These are phyloP conservation scores for Siniperca knerii DNA, from an alignment of 2,113 vertebrate genomes.

Conservation along the genomic window DNA sequence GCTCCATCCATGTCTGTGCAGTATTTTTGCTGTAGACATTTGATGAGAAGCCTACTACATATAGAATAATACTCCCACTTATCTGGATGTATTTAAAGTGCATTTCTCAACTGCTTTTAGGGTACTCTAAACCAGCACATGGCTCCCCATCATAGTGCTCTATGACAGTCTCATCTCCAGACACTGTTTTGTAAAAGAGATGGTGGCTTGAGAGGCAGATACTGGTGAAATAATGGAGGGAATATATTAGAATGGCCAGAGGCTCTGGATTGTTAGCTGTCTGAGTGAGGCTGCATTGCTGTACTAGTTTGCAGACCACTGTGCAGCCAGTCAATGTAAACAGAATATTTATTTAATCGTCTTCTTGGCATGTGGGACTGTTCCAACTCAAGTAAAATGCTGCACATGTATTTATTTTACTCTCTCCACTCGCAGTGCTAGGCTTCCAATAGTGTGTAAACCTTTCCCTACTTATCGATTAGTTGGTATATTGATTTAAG, in stretches of 20 bases:
- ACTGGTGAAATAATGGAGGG: slow-evolving; percentile 64
- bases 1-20: not conserved
- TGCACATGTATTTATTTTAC: slow-evolving; percentile 64
- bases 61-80: slow-evolving; percentile 31
- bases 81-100: slow-evolving; percentile 25
- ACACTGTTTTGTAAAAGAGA: slow-evolving; percentile 61
- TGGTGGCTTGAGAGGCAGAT: slow-evolving; percentile 52
- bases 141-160: slow-evolving; percentile 21
- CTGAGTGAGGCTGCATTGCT: slow-evolving; percentile 71
- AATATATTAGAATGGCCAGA: slow-evolving; percentile 68
- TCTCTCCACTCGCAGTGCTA: slow-evolving; percentile 18
- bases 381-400: slow-evolving; percentile 48
- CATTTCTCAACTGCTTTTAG: slow-evolving; percentile 41
- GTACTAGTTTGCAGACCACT: slow-evolving; percentile 70
- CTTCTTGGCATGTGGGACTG: slow-evolving; percentile 60
- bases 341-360: slow-evolving; percentile 78
- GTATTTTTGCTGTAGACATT: slow-evolving; percentile 18
- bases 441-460: slow-evolving; percentile 53
- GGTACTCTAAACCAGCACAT: slow-evolving; percentile 28
- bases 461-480: slow-evolving; percentile 63
- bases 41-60: slow-evolving; percentile 12
- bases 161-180: slow-evolving; percentile 56
- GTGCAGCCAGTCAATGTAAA: slow-evolving; percentile 70
- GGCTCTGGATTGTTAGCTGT: slow-evolving; percentile 72
- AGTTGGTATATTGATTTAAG: slow-evolving; percentile 55